phyloP scores from a whole-genome alignment of 2,113 vertebrate genomes.

The Dolichotis patagonum region DNA sequence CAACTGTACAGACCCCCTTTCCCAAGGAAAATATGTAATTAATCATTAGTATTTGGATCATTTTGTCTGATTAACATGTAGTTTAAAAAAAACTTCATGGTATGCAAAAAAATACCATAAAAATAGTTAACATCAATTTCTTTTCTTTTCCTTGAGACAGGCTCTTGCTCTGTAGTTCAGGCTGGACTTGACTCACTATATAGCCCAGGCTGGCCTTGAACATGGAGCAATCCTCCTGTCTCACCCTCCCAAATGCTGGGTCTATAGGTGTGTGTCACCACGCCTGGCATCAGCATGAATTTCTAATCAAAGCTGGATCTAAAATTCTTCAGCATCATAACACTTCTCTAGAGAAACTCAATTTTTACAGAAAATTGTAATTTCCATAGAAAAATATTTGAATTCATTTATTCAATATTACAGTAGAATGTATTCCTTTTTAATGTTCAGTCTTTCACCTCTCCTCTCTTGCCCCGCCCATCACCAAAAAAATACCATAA shows the following conservation, averaged over 20 bases:
- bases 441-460: conserved; percentile 3
- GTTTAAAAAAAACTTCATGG: not conserved
- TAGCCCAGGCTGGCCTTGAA: not conserved
- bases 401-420: not conserved
- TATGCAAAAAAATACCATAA: not conserved
- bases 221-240: not conserved
- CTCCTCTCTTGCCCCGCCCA: not conserved
- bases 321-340: conserved; percentile 34
- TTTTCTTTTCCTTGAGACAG: not conserved
- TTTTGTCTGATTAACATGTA: not conserved
- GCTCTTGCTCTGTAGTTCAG: not conserved
- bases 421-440: not conserved
- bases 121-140: not conserved
- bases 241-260: not conserved
- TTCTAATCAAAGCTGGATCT: not conserved
- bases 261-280: not conserved
- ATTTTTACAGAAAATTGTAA: not conserved
- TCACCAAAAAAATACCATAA: not conserved
- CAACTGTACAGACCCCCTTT: not conserved
- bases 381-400: not conserved
- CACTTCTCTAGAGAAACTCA: not conserved
- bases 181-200: no score
- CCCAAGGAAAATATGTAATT: not conserved
- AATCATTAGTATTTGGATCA: not conserved
- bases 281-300: not conserved